A percentile compares a stretch with the other conserved stretches of the same genome.
Conservation (phyloP, 1,140 invertebrate species). For the Andrena cerasifolii region DNA sequence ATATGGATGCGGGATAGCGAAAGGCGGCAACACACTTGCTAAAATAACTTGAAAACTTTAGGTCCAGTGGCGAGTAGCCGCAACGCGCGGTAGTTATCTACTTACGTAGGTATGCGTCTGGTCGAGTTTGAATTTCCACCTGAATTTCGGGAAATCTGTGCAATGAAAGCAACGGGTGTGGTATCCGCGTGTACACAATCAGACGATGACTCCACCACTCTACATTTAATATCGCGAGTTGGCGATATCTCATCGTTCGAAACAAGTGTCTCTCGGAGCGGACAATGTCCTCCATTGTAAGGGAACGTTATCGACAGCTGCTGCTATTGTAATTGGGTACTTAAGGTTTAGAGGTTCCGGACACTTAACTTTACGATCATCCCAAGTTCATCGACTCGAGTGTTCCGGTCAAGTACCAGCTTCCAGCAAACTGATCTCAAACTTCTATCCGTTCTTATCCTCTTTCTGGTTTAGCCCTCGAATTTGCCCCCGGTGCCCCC, state of each 20-base stretch:
- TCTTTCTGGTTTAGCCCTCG: neutral
- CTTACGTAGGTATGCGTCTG: too few species aligned
- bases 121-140: too few species aligned
- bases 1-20: neutral
- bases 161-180: neutral
- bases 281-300: conserved; percentile 12
- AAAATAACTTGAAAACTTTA: neutral
- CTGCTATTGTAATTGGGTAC: conserved; percentile 51
- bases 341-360: conserved; percentile 40
- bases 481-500: neutral
- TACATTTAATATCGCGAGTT: neutral
- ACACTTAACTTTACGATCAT: conserved; percentile 54
- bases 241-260: neutral
- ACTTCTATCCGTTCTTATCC: neutral
- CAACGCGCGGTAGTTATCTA: too few species aligned
- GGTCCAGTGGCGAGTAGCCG: neutral
- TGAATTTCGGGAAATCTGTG: too few species aligned
- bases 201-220: too few species aligned
- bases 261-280: conserved; percentile 8
- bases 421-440: conserved; percentile 19
- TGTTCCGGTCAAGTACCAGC: conserved; percentile 46
- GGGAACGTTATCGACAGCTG: conserved; percentile 37
- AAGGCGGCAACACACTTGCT: too few species aligned
- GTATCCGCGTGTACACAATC: neutral
- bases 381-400: conserved; percentile 42